These are phyloP conservation scores for Eumaeus atala DNA, from an alignment of 1,140 invertebrate genomes.

Conservation along the genomic window DNA sequence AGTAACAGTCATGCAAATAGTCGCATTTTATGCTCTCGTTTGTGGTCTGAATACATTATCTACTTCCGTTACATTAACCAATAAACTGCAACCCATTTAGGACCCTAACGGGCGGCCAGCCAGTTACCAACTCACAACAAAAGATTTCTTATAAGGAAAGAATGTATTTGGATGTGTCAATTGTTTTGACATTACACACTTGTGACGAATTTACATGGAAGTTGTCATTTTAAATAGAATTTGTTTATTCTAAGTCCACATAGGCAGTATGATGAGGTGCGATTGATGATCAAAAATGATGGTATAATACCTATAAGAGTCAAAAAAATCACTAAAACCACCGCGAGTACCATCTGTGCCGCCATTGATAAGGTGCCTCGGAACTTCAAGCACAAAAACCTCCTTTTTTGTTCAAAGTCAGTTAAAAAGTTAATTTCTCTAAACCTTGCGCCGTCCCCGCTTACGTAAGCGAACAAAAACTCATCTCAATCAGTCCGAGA, in stretches of 20 bases:
- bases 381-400: too few relatives aligned
- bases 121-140: constrained; percentile 27
- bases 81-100: constrained; percentile 30
- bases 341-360: too few relatives aligned
- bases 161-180: constrained; percentile 29
- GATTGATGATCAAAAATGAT: background rate
- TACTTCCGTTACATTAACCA: constrained; percentile 41
- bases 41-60: constrained; percentile 45
- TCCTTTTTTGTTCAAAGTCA: too few relatives aligned
- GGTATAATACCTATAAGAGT: background rate
- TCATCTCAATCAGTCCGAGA: constrained; percentile 19
- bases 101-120: constrained; percentile 23
- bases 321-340: too few relatives aligned
- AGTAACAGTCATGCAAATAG: too few relatives aligned
- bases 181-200: constrained; percentile 3
- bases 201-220: background rate
- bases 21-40: constrained; percentile 3
- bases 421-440: too few relatives aligned
- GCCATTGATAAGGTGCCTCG: too few relatives aligned
- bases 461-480: constrained; percentile 16
- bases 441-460: constrained; percentile 3
- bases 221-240: too few relatives aligned
- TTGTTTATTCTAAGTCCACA: background rate
- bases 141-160: constrained; percentile 17
- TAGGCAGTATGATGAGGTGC: too few relatives aligned